Conservation (phyloP, 2,888 invertebrate species). For the Diloba caeruleocephala region DNA sequence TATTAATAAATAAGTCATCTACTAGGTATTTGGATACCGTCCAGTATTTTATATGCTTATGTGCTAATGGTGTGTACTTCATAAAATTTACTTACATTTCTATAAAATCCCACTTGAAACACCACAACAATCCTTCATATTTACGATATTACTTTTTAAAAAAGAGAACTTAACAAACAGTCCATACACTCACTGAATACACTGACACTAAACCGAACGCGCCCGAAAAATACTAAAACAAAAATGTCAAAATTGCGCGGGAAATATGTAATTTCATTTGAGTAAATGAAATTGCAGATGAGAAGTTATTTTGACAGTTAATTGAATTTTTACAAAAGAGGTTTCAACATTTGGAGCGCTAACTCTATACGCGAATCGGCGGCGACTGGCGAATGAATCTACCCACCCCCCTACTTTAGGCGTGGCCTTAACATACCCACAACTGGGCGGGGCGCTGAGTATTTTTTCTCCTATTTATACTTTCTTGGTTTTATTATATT, state of each 20-base stretch:
- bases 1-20: neutral
- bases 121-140: slow-evolving; percentile 52
- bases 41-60: too few species aligned
- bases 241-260: slow-evolving; percentile 50
- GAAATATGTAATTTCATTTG: slow-evolving; percentile 16
- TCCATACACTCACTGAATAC: slow-evolving; percentile 51
- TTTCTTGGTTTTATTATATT: slow-evolving; percentile 75
- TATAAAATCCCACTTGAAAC: slow-evolving; percentile 44
- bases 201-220: slow-evolving; percentile 49
- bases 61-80: too few species aligned
- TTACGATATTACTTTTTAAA: slow-evolving; percentile 25
- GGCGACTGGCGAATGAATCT: slow-evolving; percentile 78
- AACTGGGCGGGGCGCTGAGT: slow-evolving; percentile 66
- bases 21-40: too few species aligned
- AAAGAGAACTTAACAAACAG: slow-evolving; percentile 35
- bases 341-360: slow-evolving; percentile 61
- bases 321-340: slow-evolving; percentile 54
- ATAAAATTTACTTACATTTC: slow-evolving; percentile 44
- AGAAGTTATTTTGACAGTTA: slow-evolving; percentile 50
- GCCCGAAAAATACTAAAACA: slow-evolving; percentile 30
- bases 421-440: slow-evolving; percentile 68
- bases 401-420: slow-evolving; percentile 68
- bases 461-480: slow-evolving; percentile 75
- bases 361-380: slow-evolving; percentile 78
- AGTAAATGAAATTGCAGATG: slow-evolving; percentile 35